These are phyloP conservation scores for Bactericera cockerelli DNA, from an alignment of 1,140 invertebrate genomes.

Conservation along the genomic window DNA sequence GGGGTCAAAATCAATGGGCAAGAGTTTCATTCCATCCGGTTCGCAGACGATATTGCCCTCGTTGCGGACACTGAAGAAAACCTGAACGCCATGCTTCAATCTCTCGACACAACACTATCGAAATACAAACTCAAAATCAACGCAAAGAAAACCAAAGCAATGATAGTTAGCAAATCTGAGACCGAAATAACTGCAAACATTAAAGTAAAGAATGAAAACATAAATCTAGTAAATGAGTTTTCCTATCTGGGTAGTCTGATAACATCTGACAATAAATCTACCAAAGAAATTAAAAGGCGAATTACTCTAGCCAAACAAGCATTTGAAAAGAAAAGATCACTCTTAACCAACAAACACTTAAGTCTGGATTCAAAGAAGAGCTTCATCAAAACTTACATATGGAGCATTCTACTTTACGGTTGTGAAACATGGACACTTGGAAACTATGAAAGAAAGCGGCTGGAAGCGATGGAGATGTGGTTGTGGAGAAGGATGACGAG, in stretches of 20 bases:
- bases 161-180: constrained; percentile 9
- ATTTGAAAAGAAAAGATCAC: constrained; percentile 5
- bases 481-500: constrained; percentile 7
- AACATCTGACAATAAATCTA: constrained; percentile 7
- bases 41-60: constrained; percentile 13
- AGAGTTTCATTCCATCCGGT: constrained; percentile 10
- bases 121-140: constrained; percentile 13
- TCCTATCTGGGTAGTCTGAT: constrained; percentile 8
- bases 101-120: neutral
- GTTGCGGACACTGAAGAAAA: constrained; percentile 10
- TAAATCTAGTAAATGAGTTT: neutral
- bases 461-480: constrained; percentile 12
- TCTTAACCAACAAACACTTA: constrained; percentile 11
- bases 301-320: constrained; percentile 10
- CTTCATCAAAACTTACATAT: constrained; percentile 12
- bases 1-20: constrained; percentile 11
- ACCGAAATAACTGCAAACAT: neutral
- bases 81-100: constrained; percentile 11
- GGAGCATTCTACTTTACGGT: constrained; percentile 10
- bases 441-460: constrained; percentile 6
- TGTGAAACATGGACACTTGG: constrained; percentile 12
- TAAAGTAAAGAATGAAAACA: neutral
- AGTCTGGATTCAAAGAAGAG: constrained; percentile 10
- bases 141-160: constrained; percentile 11
- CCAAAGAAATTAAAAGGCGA: constrained; percentile 10